Conservation (phyloP, 2,113 vertebrate genomes). For the Hemiscyllium ocellatum region DNA sequence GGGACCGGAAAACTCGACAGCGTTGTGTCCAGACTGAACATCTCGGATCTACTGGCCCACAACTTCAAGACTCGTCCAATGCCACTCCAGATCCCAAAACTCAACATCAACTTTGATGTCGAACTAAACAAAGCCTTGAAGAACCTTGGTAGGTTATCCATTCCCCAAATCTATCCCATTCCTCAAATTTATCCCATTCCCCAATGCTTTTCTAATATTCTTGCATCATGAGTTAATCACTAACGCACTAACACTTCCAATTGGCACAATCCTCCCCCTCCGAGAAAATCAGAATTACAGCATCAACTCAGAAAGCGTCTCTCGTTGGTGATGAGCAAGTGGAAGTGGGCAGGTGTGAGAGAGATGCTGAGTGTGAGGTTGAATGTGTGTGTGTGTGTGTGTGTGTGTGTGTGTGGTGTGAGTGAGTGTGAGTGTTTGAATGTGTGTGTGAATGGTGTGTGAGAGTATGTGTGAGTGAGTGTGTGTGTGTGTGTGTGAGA, state of each 20-base stretch:
- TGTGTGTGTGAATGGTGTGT: too few relatives aligned
- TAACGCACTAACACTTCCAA: background rate
- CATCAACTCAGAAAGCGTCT: background rate
- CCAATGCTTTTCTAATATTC: background rate
- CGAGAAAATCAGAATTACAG: background rate
- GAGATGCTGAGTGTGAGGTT: too few relatives aligned
- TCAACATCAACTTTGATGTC: conserved; percentile 70
- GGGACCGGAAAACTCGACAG: conserved; percentile 60
- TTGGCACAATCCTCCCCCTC: background rate
- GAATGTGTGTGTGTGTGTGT: too few relatives aligned
- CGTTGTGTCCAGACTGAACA: conserved; percentile 63
- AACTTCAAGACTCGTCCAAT: conserved; percentile 67
- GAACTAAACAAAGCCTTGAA: conserved; percentile 71
- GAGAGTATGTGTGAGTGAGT: too few relatives aligned
- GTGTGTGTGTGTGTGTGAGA: background rate
- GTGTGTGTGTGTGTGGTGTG: too few relatives aligned
- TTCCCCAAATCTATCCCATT: background rate
- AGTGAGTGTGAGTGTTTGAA: too few relatives aligned
- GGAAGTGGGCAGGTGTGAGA: too few relatives aligned
- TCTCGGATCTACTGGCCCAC: conserved; percentile 59
- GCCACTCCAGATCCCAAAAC: conserved; percentile 76
- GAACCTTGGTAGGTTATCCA: conserved; percentile 69
- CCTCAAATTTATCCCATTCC: too few relatives aligned
- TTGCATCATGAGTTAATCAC: background rate
- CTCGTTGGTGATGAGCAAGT: too few relatives aligned